phyloP scores from a whole-genome alignment of 2,113 vertebrate species.

The Ceyx melanurus region DNA sequence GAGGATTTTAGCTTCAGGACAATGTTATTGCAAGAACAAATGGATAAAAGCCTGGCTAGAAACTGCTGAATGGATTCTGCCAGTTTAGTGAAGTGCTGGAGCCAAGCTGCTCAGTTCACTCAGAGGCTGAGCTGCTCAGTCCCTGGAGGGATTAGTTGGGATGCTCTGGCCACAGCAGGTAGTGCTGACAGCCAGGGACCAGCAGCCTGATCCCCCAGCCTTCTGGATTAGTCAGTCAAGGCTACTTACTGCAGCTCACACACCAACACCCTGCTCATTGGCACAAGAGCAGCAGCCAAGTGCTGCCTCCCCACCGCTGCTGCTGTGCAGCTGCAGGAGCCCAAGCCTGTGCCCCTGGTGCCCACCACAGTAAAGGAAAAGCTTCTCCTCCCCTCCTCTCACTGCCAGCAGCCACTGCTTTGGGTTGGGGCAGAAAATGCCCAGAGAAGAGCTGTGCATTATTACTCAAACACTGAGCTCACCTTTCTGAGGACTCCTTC shows the following conservation, averaged over 20 bases:
- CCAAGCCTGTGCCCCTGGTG: not conserved
- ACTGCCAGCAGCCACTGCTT: not conserved
- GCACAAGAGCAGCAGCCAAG: not conserved
- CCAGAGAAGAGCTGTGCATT: fast-evolving
- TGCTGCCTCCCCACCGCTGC: not conserved
- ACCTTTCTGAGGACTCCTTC: constrained; percentile 82
- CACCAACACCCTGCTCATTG: fast-evolving
- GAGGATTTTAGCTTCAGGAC: not conserved
- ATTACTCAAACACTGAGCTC: not conserved
- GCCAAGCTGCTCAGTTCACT: not conserved
- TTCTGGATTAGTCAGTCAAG: not conserved
- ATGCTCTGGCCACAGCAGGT: not conserved
- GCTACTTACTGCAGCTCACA: not conserved
- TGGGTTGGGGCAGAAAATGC: not conserved
- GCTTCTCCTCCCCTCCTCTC: not conserved
- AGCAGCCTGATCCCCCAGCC: not conserved
- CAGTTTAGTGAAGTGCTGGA: not conserved
- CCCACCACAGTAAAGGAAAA: not conserved
- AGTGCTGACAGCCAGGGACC: not conserved
- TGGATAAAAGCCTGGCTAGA: not conserved
- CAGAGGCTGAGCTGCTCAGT: not conserved
- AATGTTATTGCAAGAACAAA: not conserved
- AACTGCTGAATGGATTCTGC: not conserved
- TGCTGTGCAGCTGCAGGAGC: not conserved
- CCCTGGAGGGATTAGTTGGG: not conserved